phyloP scores from a whole-genome alignment of 2,113 vertebrate genomes.

The Anhinga anhinga region DNA sequence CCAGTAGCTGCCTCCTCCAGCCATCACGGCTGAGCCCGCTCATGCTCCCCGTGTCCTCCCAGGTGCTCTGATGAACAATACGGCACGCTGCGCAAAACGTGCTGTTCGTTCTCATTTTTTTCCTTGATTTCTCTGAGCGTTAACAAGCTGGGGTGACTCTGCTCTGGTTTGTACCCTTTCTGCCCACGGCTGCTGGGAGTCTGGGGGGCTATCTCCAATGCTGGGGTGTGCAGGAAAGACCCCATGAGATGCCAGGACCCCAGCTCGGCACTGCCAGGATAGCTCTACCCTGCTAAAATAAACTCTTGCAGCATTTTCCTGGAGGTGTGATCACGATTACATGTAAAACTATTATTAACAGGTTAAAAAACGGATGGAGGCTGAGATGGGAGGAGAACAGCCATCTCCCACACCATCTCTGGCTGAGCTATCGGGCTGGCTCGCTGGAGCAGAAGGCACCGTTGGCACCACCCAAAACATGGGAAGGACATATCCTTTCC shows the following conservation, averaged over 20 bases:
- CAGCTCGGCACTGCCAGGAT: background rate
- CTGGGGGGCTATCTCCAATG: background rate
- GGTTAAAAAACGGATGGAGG: background rate
- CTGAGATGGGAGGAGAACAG: background rate
- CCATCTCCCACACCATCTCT: background rate
- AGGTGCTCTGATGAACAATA: background rate
- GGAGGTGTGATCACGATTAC: background rate
- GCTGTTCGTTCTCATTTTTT: background rate
- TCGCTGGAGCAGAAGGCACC: background rate
- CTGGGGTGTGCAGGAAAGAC: background rate
- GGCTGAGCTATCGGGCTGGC: background rate
- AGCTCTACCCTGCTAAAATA: background rate
- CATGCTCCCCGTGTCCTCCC: accelerated
- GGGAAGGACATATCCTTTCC: background rate
- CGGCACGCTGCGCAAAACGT: accelerated
- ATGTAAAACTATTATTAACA: background rate
- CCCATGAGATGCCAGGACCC: background rate
- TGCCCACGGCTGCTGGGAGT: background rate
- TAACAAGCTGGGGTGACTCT: background rate
- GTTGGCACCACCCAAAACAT: background rate
- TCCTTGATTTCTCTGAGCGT: background rate
- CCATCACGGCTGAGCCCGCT: background rate
- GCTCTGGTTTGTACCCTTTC: background rate
- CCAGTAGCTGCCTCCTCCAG: background rate
- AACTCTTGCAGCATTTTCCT: background rate